Evolutionary conservation across 2,888 invertebrate species (phyloP).

Genomic region (Oligia fasciuncula): DNA sequence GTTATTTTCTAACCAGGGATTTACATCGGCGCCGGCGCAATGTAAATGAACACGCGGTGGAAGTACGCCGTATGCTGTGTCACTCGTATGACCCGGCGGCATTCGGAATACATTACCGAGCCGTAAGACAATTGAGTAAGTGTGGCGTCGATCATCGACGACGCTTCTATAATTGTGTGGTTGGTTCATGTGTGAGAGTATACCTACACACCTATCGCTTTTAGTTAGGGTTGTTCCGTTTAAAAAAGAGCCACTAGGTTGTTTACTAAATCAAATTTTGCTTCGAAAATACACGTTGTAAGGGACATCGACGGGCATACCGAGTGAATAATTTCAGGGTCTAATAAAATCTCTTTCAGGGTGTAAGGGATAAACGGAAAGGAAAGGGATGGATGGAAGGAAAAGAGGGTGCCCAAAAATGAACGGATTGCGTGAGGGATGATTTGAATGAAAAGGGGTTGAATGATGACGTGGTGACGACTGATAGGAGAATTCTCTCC

Average conservation of each 20-base stretch:
- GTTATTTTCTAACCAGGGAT: constrained; percentile 64
- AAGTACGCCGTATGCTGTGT: constrained; percentile 73
- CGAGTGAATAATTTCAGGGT: background rate
- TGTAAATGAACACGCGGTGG: constrained; percentile 71
- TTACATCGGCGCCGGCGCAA: constrained; percentile 69
- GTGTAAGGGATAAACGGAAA: too few species aligned
- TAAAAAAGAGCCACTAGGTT: background rate
- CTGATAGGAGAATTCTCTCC: background rate
- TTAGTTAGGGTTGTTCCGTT: background rate
- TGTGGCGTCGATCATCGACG: constrained; percentile 65
- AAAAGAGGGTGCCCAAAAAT: background rate
- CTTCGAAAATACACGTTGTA: background rate
- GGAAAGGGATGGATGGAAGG: background rate
- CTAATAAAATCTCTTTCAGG: too few species aligned
- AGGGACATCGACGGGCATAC: background rate
- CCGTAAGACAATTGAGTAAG: constrained; percentile 76
- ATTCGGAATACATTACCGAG: constrained; percentile 82
- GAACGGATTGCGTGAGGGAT: background rate
- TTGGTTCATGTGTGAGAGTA: constrained; percentile 38
- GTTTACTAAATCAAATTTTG: background rate
- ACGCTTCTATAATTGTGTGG: constrained; percentile 57
- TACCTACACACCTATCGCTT: constrained; percentile 16
- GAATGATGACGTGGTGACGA: background rate
- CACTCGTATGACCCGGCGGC: constrained; percentile 81
- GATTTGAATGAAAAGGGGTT: background rate